Conservation (phyloP, 1,140 invertebrate genomes). For the Diorhabda carinulata region DNA sequence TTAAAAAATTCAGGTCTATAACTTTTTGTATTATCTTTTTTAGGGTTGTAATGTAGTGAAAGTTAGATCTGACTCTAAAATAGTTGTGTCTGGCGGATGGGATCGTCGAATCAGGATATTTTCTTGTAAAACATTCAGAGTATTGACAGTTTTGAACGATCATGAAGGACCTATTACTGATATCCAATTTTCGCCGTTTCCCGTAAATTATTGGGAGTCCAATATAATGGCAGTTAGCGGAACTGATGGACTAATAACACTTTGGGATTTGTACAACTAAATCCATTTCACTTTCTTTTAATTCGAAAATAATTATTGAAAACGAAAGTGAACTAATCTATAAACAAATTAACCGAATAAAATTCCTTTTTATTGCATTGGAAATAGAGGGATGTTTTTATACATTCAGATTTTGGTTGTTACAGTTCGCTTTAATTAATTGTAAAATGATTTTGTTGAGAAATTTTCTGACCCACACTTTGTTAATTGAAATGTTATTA, state of each 20-base stretch:
- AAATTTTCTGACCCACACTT: too few relatives aligned
- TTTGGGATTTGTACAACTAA: constrained; percentile 71
- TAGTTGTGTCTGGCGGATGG: constrained; percentile 72
- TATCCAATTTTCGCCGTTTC: constrained; percentile 59
- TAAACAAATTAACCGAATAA: too few relatives aligned
- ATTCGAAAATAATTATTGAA: background rate
- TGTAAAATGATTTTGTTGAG: too few relatives aligned
- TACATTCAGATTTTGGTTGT: too few relatives aligned
- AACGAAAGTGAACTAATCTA: too few relatives aligned
- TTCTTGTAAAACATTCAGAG: constrained; percentile 70
- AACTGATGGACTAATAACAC: constrained; percentile 65
- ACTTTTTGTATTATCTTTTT: background rate
- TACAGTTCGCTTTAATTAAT: too few relatives aligned
- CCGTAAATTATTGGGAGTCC: constrained; percentile 61
- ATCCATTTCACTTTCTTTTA: background rate
- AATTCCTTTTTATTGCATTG: too few relatives aligned
- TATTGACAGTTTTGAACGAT: constrained; percentile 69
- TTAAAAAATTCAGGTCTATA: too few relatives aligned
- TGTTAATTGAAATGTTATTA: too few relatives aligned
- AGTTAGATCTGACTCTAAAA: constrained; percentile 66
- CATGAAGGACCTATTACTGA: constrained; percentile 63
- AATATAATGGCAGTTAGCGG: constrained; percentile 68
- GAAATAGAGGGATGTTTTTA: too few relatives aligned
- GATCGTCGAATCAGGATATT: constrained; percentile 72
- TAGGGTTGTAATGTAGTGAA: constrained; percentile 63